Conservation (phyloP, 2,888 invertebrate genomes). For the Clanis bilineata region DNA sequence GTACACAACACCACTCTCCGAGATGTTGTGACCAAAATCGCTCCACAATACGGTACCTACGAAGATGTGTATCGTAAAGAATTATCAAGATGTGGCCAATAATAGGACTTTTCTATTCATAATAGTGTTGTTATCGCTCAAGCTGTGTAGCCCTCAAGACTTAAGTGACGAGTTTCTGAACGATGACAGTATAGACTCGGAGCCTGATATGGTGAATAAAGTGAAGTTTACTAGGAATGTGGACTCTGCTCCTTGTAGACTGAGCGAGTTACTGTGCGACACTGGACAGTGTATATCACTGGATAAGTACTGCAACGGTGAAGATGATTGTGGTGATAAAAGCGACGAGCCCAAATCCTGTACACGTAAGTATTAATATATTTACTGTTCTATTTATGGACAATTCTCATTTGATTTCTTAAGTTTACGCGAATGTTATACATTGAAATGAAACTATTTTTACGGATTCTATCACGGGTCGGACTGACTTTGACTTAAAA, state of each 20-base stretch:
- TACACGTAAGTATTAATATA: constrained; percentile 85
- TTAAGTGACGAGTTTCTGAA: constrained; percentile 69
- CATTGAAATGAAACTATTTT: too few relatives aligned
- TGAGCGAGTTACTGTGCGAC: constrained; percentile 84
- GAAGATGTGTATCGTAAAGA: constrained; percentile 68
- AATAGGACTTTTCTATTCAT: constrained; percentile 71
- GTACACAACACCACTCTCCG: constrained; percentile 35
- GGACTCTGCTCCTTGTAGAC: constrained; percentile 69
- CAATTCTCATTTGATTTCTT: too few relatives aligned
- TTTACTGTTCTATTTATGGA: not conserved
- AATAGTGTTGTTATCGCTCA: constrained; percentile 67
- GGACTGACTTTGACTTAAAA: too few relatives aligned
- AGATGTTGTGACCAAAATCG: constrained; percentile 61
- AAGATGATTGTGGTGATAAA: constrained; percentile 89
- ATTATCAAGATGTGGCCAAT: constrained; percentile 56
- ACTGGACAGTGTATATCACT: constrained; percentile 87
- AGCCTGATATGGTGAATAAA: constrained; percentile 55
- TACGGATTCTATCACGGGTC: too few relatives aligned
- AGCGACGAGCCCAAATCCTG: constrained; percentile 89
- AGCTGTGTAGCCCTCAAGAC: constrained; percentile 74
- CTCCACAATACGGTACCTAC: constrained; percentile 32
- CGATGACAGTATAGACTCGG: constrained; percentile 61
- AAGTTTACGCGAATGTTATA: too few relatives aligned
- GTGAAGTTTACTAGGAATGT: constrained; percentile 55
- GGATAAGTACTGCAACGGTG: constrained; percentile 89